Base-by-base conservation (phyloP, 1,140 invertebrate genomes). In the Saccostrea echinata region DNA sequence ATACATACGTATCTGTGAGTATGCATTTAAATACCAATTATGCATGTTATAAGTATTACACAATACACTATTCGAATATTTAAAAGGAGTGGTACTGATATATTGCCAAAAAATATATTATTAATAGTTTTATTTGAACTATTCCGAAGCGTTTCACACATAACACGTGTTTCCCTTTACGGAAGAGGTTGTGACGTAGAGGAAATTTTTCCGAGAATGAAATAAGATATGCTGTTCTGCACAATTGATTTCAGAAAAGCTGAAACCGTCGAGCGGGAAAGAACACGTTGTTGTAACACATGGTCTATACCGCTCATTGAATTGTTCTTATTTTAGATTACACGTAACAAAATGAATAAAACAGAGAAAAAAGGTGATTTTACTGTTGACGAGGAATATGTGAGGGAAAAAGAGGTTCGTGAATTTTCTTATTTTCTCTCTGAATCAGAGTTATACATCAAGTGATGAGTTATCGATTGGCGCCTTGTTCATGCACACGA, bases 171-270 rank as follows among this genome's bases (percentile, higher is more conserved):
- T 43, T 6, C 43, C 43, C 43, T 43, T 9, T 43, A 43, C 43
- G 43, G 43, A 43, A 43, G 18, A 4, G 18, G 55, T 12, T 76
- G 27, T 76, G 68, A 76, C 68, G 68, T 76, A 76, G 68, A 27
- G 68, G 68, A 76, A 76, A 76, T 12, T 76, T 71, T 76, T 33
- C 68, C 68, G 1, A 35, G 68, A 76, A 33, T 76, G 68, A 76
- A 76, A 30, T 16, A 64, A 64, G 18, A 18, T n/a, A 43, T 9
- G 43, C 9, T 43, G 43, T 43, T 43, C 43, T 43, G 43, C 43
- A 43, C 9, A 9, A 76, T 76, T 27, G 68, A 76, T 76, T 76
- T 76, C 68, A 33, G 12, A 30, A 27, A 68, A 30, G 21, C 30
- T 61, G 30, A 16, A 33, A 27, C 13, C 16, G 0, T 24, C 30